phyloP scores from a whole-genome alignment of 2,113 vertebrate species.

The Pseudopipra pipra region DNA sequence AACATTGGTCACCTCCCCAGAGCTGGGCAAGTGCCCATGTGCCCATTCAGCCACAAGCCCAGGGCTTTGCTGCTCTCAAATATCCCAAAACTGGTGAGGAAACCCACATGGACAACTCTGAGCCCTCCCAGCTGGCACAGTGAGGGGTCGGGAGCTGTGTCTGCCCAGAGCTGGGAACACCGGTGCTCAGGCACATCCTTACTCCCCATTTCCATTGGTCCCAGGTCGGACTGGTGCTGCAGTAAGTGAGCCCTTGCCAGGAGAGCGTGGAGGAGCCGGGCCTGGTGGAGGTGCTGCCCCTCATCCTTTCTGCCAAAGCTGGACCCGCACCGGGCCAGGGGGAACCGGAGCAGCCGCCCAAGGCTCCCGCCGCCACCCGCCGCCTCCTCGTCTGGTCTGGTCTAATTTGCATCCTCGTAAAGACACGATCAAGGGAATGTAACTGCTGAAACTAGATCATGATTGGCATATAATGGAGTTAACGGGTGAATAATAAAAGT shows the following conservation, averaged over 20 bases:
- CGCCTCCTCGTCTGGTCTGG: constrained; percentile 55
- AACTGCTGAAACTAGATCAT: constrained; percentile 78
- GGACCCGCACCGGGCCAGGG: constrained; percentile 14
- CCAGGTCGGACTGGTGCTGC: constrained; percentile 95
- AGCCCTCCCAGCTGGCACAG: not conserved
- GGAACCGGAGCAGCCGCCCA: not conserved
- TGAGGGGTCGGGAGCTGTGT: accelerated
- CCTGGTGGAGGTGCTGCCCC: constrained; percentile 66
- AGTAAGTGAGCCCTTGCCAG: constrained; percentile 79
- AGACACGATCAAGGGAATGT: constrained; percentile 75
- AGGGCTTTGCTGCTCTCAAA: not conserved
- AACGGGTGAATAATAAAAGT: constrained; percentile 85
- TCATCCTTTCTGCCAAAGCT: constrained; percentile 57
- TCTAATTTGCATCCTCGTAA: constrained; percentile 65
- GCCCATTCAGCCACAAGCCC: accelerated
- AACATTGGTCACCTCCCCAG: not conserved
- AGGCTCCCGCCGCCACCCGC: constrained; percentile 11
- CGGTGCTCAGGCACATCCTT: not conserved
- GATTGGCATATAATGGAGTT: constrained; percentile 80
- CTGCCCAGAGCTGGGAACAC: accelerated
- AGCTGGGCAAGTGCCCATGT: not conserved
- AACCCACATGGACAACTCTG: accelerated
- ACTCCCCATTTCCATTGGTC: not conserved
- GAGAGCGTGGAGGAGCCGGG: constrained; percentile 73
- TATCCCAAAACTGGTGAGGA: too few relatives aligned